Conservation (phyloP, 2,113 vertebrate species). For the Chionodraco myersi region DNA sequence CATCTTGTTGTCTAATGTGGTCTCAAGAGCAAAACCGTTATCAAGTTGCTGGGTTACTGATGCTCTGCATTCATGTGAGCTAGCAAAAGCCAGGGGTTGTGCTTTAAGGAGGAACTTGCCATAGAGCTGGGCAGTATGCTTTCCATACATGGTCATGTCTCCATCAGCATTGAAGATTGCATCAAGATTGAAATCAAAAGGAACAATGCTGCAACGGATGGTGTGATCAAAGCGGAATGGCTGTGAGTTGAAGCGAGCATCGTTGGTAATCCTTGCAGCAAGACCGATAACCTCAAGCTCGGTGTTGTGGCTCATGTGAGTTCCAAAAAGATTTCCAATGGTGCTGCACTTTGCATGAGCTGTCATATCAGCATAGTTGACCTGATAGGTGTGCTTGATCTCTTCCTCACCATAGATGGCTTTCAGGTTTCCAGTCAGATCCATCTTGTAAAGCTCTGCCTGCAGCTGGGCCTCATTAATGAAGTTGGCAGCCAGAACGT, state of each 20-base stretch:
- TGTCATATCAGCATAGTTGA: slow-evolving; percentile 83
- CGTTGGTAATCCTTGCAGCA: slow-evolving; percentile 83
- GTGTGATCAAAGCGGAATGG: slow-evolving; percentile 85
- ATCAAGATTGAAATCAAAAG: slow-evolving; percentile 88
- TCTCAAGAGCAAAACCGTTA: slow-evolving; percentile 75
- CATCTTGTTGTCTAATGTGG: slow-evolving; percentile 86
- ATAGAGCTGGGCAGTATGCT: slow-evolving; percentile 89
- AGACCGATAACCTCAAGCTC: slow-evolving; percentile 87
- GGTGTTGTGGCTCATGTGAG: slow-evolving; percentile 86
- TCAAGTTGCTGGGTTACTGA: slow-evolving; percentile 84
- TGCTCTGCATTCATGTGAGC: slow-evolving; percentile 90
- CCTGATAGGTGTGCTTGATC: slow-evolving; percentile 88
- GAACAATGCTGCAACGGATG: slow-evolving; percentile 84
- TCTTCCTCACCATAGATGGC: slow-evolving; percentile 83
- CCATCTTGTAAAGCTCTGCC: slow-evolving; percentile 85
- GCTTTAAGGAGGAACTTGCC: slow-evolving; percentile 90
- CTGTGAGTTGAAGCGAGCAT: slow-evolving; percentile 87
- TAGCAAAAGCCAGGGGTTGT: slow-evolving; percentile 88
- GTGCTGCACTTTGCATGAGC: slow-evolving; percentile 88
- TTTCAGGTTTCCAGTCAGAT: slow-evolving; percentile 86
- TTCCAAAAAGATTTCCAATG: slow-evolving; percentile 83
- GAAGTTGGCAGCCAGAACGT: slow-evolving; percentile 78
- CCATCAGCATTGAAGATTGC: slow-evolving; percentile 89
- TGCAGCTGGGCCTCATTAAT: slow-evolving; percentile 85
- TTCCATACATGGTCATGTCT: slow-evolving; percentile 84